Evolutionary conservation across 64 coral and sea anemone genomes (phyloP).

Genomic region (Astreopora myriophthalma): DNA sequence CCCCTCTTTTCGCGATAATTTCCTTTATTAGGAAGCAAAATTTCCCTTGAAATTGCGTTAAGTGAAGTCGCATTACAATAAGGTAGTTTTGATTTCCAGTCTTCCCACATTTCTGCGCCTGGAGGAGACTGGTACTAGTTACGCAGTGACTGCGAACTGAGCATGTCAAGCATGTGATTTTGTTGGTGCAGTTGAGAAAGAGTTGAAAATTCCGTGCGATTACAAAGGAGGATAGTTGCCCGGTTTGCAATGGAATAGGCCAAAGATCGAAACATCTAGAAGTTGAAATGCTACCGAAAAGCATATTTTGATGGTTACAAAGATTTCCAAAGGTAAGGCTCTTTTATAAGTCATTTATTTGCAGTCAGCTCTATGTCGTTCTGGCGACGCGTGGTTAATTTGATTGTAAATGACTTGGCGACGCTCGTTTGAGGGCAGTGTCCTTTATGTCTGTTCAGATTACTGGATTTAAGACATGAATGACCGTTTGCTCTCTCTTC

Average conservation of each 20-base stretch:
- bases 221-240: background rate
- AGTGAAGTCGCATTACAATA: too few species aligned
- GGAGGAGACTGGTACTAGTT: conserved; percentile 2
- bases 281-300: background rate
- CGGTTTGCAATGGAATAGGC: conserved; percentile 16
- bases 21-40: too few species aligned
- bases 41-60: too few species aligned
- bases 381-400: background rate
- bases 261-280: background rate
- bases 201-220: background rate
- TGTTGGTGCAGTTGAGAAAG: background rate
- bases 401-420: background rate
- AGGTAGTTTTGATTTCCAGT: too few species aligned
- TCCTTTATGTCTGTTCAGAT: background rate
- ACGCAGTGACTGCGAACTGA: background rate
- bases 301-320: background rate
- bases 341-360: background rate
- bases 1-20: too few species aligned
- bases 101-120: too few species aligned
- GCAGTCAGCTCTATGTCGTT: background rate
- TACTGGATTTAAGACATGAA: background rate
- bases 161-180: conserved; percentile 58
- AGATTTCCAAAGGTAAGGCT: conserved; percentile 20
- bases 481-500: background rate
- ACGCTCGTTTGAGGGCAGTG: background rate